Conservation (phyloP, 64 coral and sea anemone genomes). For the Orbicella faveolata region DNA sequence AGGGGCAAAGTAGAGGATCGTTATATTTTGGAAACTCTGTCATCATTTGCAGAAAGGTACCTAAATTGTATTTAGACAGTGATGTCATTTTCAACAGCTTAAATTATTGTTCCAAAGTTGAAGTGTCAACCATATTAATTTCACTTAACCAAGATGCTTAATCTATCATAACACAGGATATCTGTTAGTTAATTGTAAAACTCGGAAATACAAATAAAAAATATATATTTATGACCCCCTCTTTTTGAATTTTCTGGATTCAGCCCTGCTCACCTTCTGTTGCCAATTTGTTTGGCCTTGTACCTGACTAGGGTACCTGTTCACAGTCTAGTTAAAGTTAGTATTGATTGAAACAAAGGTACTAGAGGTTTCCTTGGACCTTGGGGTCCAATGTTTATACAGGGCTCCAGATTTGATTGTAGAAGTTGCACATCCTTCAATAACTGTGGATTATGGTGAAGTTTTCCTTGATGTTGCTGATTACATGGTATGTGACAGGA, state of each 20-base stretch:
- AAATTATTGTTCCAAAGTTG: no score
- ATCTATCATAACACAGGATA: no score
- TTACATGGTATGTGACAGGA: slow-evolving; percentile 62
- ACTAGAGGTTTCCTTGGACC: background rate
- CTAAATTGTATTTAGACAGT: background rate
- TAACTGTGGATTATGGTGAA: slow-evolving; percentile 65
- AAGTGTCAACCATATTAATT: no score
- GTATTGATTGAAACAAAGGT: background rate
- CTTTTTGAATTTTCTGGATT: no score
- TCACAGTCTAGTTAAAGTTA: background rate
- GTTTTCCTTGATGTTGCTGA: slow-evolving; percentile 74
- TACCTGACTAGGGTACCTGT: no score
- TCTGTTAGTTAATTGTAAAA: no score
- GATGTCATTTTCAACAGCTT: background rate
- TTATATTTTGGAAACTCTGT: slow-evolving; percentile 66
- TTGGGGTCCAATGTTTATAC: background rate
- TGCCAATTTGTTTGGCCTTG: no score
- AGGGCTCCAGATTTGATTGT: slow-evolving; percentile 83
- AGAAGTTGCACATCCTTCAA: slow-evolving; percentile 87
- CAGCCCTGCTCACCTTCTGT: no score
- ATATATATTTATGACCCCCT: no score
- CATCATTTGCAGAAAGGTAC: slow-evolving; percentile 67
- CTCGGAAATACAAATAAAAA: no score
- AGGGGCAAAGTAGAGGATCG: slow-evolving; percentile 61
- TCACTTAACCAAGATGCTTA: background rate